Evolutionary conservation across 2,888 invertebrate genomes (phyloP).

Genomic region (Nematopogon swammerdamellus): DNA sequence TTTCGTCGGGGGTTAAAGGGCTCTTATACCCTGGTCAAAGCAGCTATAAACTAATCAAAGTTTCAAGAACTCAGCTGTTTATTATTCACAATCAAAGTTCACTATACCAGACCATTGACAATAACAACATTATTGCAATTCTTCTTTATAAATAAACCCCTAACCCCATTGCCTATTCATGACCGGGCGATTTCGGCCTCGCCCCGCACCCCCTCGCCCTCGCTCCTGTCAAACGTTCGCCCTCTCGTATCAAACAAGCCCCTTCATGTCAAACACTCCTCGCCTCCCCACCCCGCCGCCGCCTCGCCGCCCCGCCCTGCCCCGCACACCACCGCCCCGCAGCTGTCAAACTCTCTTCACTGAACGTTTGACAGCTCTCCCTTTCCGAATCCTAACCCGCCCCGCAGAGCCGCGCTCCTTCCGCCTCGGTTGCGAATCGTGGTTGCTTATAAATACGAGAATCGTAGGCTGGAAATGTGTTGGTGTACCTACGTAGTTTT

Average conservation of each 20-base stretch:
- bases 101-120: conserved; percentile 38
- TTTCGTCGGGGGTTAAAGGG: too few species aligned
- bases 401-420: neutral
- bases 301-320: conserved; percentile 16
- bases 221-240: conserved; percentile 26
- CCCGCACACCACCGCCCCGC: conserved; percentile 25
- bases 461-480: too few species aligned
- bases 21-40: too few species aligned
- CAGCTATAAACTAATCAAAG: too few species aligned
- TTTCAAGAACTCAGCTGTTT: conserved; percentile 18
- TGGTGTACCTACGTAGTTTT: too few species aligned
- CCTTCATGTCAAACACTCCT: conserved; percentile 58
- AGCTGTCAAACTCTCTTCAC: conserved; percentile 58
- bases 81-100: conserved; percentile 41
- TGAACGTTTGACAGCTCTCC: conserved; percentile 45
- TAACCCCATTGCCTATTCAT: conserved; percentile 56
- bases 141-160: conserved; percentile 54
- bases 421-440: neutral
- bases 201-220: conserved; percentile 32
- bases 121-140: conserved; percentile 26
- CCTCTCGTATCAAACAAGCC: conserved; percentile 52
- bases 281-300: conserved; percentile 13
- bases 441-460: too few species aligned
- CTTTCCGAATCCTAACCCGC: neutral
- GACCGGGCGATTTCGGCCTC: conserved; percentile 50